A percentile compares a stretch with the other conserved stretches of the same genome.
phyloP scores from a whole-genome alignment of 2,797 vertebrate species.

The Acrocephalus scirpaceus region DNA sequence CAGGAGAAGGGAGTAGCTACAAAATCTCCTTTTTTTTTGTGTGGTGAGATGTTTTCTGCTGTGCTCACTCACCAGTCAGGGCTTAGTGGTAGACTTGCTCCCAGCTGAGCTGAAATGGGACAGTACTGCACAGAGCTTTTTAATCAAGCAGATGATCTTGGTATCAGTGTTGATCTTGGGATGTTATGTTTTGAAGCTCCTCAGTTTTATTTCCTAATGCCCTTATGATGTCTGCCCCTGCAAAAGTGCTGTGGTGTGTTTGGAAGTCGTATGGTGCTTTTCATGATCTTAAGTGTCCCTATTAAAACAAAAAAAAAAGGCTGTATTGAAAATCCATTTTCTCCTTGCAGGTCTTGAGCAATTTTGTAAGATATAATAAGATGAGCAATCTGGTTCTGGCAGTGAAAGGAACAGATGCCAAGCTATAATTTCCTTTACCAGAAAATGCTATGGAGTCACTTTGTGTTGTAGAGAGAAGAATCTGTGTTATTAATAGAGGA shows the following conservation, averaged over 20 bases:
- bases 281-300: conserved; percentile 18
- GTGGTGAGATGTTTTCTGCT: not conserved
- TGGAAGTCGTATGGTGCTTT: not conserved
- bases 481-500: conserved; percentile 47
- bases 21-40: not conserved
- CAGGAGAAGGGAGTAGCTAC: not conserved
- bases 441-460: conserved; percentile 59
- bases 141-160: not conserved
- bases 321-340: conserved; percentile 69
- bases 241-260: not conserved
- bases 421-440: conserved; percentile 65
- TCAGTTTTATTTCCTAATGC: not conserved
- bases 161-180: not conserved
- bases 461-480: conserved; percentile 37
- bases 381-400: conserved; percentile 72
- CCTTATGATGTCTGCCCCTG: not conserved
- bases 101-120: not conserved
- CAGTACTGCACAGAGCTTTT: not conserved
- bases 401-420: conserved; percentile 69
- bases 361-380: conserved; percentile 71
- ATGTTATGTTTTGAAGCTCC: not conserved
- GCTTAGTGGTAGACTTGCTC: not conserved
- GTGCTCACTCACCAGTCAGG: not conserved
- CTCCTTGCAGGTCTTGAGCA: conserved; percentile 56
- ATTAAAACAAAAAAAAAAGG: conserved; percentile 53